phyloP scores from a whole-genome alignment of 2,888 invertebrate genomes.

The Empis livida region DNA sequence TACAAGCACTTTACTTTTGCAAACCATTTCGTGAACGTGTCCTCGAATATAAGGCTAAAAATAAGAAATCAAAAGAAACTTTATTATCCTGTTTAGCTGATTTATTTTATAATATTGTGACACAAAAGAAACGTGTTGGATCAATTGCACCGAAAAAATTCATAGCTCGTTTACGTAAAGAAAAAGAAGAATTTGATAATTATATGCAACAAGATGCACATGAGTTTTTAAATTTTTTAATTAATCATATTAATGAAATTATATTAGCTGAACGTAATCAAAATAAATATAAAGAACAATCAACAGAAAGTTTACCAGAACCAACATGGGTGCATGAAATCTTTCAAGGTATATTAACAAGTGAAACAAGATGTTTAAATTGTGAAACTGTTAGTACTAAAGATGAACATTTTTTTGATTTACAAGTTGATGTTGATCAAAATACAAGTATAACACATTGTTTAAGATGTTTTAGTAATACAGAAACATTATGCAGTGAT shows the following conservation, averaged over 20 bases:
- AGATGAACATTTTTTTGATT: constrained; percentile 97
- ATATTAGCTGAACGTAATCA: constrained; percentile 61
- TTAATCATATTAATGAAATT: constrained; percentile 97
- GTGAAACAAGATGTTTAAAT: constrained; percentile 89
- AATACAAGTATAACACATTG: constrained; percentile 99
- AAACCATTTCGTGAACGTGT: constrained; percentile 98
- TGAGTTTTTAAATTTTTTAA: constrained; percentile 97
- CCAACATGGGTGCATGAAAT: constrained; percentile 99
- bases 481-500: constrained; percentile 96
- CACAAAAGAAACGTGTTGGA: constrained; percentile 99
- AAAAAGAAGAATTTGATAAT: constrained; percentile 99
- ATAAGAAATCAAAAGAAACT: constrained; percentile 93
- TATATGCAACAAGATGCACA: constrained; percentile 99
- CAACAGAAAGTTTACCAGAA: constrained; percentile 37
- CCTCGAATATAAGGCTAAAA: constrained; percentile 92
- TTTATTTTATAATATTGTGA: constrained; percentile 97
- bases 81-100: constrained; percentile 95
- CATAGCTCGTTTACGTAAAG: constrained; percentile 93
- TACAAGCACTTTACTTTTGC: constrained; percentile 99
- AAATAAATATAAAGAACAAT: constrained; percentile 15
- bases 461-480: constrained; percentile 93
- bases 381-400: constrained; percentile 99
- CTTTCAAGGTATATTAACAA: constrained; percentile 50
- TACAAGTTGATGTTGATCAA: constrained; percentile 98
- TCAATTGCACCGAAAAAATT: constrained; percentile 99